Evolutionary conservation across 1,140 invertebrate genomes (phyloP), one percentile per base, ranked within the genome.

Genomic region (Plectus sambesii): DNA sequence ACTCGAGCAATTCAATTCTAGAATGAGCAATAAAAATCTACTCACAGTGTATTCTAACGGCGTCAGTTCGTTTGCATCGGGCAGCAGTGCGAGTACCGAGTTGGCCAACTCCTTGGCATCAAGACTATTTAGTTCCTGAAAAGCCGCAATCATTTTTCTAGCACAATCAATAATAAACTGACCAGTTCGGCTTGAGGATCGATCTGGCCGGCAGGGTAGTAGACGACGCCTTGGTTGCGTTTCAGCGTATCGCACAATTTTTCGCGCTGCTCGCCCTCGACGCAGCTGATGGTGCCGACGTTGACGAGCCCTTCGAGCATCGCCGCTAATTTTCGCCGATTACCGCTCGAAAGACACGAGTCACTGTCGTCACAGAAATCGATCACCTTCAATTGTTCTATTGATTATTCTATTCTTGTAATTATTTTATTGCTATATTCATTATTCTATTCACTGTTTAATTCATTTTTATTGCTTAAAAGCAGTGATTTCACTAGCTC

Each of bases 301-400:
- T 74, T 72, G 0, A 79, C 72, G 22, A 81, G 60, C 33, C 75
- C 75, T 58, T 76, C 72, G 76, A 73, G 41, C 59, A 61, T 61
- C 17, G 60, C 33, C 8, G 60, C 56, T 15, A 61, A 30, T 35
- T 62, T 61, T 39, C 59, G 23, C 30, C 53, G 42, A 19, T 62
- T 59, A 1, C 22, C 25, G 26, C 49, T 43, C 8, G 33, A 35
- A n/a, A 61, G 35, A 45, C 60, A 61, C 5, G 42, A 37, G 4
- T 62, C 57, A 15, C 41, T 38, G 6, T 63, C 60, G 36, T 60
- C 60, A 43, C 60, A 61, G 39, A 62, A 63, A 39, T 64, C 62
- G 35, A 64, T 30, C 8, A n/a, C n/a, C n/a, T n/a, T n/a, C n/a
- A n/a, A n/a, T n/a, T n/a, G n/a, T n/a, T n/a, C n/a, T n/a, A n/a